Evolutionary conservation across 2,888 invertebrate species (phyloP).

Genomic region (Dermolepida albohirtum): DNA sequence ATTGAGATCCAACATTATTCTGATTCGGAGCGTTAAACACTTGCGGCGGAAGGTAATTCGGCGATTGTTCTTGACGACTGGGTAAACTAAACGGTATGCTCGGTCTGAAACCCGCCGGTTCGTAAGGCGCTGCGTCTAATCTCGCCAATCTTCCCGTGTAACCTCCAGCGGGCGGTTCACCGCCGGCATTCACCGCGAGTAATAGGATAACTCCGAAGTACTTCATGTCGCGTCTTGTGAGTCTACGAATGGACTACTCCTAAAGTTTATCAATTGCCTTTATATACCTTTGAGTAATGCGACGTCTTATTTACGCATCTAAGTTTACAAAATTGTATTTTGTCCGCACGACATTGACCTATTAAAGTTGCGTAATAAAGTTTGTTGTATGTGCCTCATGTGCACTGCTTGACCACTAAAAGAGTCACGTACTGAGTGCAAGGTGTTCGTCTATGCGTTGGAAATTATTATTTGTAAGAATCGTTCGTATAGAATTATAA

Average conservation of each 20-base stretch:
- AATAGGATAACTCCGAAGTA: slow-evolving; percentile 9
- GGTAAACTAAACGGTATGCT: slow-evolving; percentile 42
- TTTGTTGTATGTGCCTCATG: slow-evolving; percentile 15
- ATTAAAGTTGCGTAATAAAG: slow-evolving; percentile 15
- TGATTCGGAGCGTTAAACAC: neutral
- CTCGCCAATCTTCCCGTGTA: neutral
- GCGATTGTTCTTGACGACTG: slow-evolving; percentile 23
- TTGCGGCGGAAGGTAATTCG: slow-evolving; percentile 5
- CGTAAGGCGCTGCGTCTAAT: slow-evolving; percentile 20
- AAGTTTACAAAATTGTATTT: slow-evolving; percentile 16
- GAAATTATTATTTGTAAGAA: slow-evolving; percentile 26
- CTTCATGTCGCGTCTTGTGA: slow-evolving; percentile 29
- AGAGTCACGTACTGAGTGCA: slow-evolving; percentile 38
- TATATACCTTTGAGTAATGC: slow-evolving; percentile 10
- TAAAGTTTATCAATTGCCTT: neutral
- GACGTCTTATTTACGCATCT: slow-evolving; percentile 22
- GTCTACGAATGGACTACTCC: slow-evolving; percentile 14
- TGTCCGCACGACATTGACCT: slow-evolving; percentile 35
- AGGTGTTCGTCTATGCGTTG: slow-evolving; percentile 22
- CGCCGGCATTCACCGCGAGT: slow-evolving; percentile 7
- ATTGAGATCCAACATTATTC: neutral
- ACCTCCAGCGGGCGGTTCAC: slow-evolving; percentile 20
- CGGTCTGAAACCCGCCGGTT: slow-evolving; percentile 45
- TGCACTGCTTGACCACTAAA: slow-evolving; percentile 13
- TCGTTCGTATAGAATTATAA: slow-evolving; percentile 19